These are phyloP conservation scores for Plutomurus gul DNA, from an alignment of 1,140 invertebrate species.

Conservation along the genomic window DNA sequence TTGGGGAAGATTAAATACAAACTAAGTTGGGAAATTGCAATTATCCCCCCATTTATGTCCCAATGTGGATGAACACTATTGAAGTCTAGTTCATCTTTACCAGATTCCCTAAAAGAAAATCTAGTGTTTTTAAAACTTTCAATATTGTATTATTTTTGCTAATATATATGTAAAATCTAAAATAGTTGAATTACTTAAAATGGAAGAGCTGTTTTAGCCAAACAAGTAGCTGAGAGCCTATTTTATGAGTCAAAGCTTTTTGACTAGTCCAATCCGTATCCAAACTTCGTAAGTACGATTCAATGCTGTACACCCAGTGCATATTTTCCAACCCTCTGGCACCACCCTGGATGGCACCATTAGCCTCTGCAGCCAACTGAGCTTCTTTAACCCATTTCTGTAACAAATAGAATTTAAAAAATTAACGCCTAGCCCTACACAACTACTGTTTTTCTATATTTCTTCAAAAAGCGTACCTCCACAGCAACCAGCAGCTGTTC, in stretches of 20 bases:
- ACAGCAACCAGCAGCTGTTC: slow-evolving; percentile 18
- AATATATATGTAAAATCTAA: no score
- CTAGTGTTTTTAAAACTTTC: not conserved
- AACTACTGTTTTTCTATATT: not conserved
- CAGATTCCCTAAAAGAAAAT: slow-evolving; percentile 33
- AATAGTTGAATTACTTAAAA: slow-evolving; percentile 44
- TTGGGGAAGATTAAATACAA: slow-evolving; percentile 45
- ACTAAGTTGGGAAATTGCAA: slow-evolving; percentile 32
- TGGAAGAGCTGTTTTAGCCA: slow-evolving; percentile 53
- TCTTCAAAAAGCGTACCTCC: not conserved
- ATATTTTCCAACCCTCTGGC: slow-evolving; percentile 30
- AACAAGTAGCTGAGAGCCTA: slow-evolving; percentile 36
- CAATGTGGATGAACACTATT: slow-evolving; percentile 50
- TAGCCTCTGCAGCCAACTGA: not conserved
- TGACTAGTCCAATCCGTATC: slow-evolving; percentile 48
- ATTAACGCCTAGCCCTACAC: no score
- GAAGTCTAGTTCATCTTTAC: slow-evolving; percentile 41
- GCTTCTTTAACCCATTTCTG: slow-evolving; percentile 47
- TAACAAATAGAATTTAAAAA: no score
- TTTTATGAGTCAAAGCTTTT: slow-evolving; percentile 46
- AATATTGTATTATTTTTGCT: not conserved
- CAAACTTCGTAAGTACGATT: slow-evolving; percentile 50
- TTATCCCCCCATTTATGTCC: slow-evolving; percentile 44
- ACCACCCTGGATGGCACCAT: slow-evolving; percentile 3
- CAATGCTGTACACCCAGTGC: slow-evolving; percentile 51